Conservation (phyloP, 2,888 invertebrate genomes). For the Frankliniella fusca region DNA sequence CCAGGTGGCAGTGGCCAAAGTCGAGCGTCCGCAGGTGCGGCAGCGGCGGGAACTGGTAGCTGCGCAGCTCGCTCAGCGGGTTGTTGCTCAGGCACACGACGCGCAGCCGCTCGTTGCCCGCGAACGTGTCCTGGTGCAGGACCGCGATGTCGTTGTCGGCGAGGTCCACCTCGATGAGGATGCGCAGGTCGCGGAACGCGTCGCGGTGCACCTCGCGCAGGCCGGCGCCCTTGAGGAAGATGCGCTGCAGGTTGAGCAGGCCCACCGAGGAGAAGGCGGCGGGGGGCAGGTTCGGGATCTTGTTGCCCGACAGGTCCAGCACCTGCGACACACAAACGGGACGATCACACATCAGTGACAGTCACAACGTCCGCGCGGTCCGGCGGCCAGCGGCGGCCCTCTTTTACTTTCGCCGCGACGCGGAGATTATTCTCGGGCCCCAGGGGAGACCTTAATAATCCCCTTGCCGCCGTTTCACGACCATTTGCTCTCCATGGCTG, state of each 20-base stretch:
- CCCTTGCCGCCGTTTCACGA: too few species aligned
- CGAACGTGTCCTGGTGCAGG: constrained; percentile 74
- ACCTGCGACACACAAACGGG: constrained; percentile 47
- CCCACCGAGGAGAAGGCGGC: constrained; percentile 76
- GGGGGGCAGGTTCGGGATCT: constrained; percentile 66
- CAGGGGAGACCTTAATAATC: too few species aligned
- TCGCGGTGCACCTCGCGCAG: constrained; percentile 72
- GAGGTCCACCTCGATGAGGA: constrained; percentile 81
- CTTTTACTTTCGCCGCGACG: too few species aligned
- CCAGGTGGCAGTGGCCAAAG: constrained; percentile 73
- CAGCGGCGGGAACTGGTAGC: constrained; percentile 75
- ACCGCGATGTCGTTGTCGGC: constrained; percentile 73
- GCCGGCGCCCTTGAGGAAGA: constrained; percentile 72
- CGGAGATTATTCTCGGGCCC: too few species aligned
- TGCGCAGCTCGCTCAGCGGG: constrained; percentile 66
- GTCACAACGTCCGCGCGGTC: too few species aligned
- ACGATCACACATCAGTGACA: neutral
- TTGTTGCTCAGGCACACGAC: constrained; percentile 77
- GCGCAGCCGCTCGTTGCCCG: constrained; percentile 76
- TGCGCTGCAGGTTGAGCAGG: constrained; percentile 76
- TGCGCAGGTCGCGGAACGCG: constrained; percentile 80
- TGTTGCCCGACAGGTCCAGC: constrained; percentile 77
- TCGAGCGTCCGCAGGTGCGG: constrained; percentile 77
- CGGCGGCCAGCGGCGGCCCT: too few species aligned
- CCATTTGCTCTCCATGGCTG: too few species aligned